Conservation (phyloP, 2,888 invertebrate species). For the Scaptomyza cyrtandrae region DNA sequence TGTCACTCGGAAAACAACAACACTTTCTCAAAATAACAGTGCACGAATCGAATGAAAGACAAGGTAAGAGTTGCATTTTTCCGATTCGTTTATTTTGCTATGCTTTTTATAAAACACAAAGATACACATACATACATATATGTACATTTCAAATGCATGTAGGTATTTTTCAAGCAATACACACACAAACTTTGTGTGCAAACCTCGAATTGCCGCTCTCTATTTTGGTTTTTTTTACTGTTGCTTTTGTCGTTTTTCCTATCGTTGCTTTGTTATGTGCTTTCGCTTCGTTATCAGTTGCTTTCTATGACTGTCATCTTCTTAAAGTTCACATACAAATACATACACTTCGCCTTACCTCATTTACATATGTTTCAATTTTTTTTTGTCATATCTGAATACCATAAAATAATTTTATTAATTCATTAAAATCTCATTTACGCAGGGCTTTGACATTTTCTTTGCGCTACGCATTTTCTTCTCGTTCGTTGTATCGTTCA, state of each 20-base stretch:
- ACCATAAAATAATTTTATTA: slow-evolving; percentile 15
- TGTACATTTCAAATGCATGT: slow-evolving; percentile 22
- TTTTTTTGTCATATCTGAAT: background rate
- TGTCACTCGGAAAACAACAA: slow-evolving; percentile 26
- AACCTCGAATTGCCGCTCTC: slow-evolving; percentile 44
- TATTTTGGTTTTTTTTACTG: slow-evolving; percentile 59
- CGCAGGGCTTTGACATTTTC: slow-evolving; percentile 36
- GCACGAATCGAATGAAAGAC: slow-evolving; percentile 26
- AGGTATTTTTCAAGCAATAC: slow-evolving; percentile 5
- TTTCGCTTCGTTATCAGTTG: slow-evolving; percentile 27
- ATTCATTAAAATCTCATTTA: slow-evolving; percentile 36
- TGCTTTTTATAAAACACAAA: slow-evolving; percentile 21
- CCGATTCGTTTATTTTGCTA: slow-evolving; percentile 30
- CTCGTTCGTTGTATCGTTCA: slow-evolving; percentile 10
- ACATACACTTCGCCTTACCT: too few relatives aligned
- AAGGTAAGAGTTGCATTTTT: slow-evolving; percentile 65
- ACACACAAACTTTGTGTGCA: background rate
- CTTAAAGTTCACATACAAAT: background rate
- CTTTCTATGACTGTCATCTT: slow-evolving; percentile 1
- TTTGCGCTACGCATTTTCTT: slow-evolving; percentile 22
- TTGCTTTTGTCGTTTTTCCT: slow-evolving; percentile 28
- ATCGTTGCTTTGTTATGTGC: slow-evolving; percentile 44
- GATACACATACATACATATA: slow-evolving; percentile 12
- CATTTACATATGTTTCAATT: too few relatives aligned
- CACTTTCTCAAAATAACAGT: slow-evolving; percentile 25